A percentile compares a stretch with the other conserved stretches of the same genome.
Evolutionary conservation across 1,140 invertebrate genomes (phyloP).

Genomic region (Teleogryllus occipitalis): DNA sequence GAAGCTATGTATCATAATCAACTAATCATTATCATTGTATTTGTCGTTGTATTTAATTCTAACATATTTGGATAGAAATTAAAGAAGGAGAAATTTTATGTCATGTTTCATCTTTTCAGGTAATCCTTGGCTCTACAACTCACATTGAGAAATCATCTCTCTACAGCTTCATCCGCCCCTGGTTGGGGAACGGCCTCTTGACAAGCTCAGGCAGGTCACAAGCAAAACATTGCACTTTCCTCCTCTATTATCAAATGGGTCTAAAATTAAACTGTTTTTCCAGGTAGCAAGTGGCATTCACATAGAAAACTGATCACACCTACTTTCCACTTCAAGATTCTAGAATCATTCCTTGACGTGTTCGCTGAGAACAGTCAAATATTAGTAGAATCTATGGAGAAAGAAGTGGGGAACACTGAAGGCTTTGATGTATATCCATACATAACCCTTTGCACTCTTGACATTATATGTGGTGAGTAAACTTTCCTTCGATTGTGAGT

Average conservation of each 20-base stretch:
- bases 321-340: constrained; percentile 59
- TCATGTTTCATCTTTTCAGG: constrained; percentile 34
- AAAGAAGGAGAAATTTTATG: too few species aligned
- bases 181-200: constrained; percentile 71
- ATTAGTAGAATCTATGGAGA: constrained; percentile 53
- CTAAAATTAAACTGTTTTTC: not conserved
- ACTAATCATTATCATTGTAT: too few species aligned
- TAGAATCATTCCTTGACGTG: constrained; percentile 57
- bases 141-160: constrained; percentile 63
- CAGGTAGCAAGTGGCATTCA: constrained; percentile 48
- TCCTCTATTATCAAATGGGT: too few species aligned
- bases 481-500: not conserved
- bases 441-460: constrained; percentile 55
- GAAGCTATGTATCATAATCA: too few species aligned
- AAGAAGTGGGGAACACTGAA: constrained; percentile 43
- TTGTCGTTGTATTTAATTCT: too few species aligned
- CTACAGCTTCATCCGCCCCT: constrained; percentile 65
- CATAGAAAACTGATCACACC: constrained; percentile 56
- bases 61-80: too few species aligned
- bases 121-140: constrained; percentile 57
- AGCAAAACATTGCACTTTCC: too few species aligned
- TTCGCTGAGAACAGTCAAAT: constrained; percentile 67
- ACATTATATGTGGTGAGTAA: constrained; percentile 50
- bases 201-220: constrained; percentile 46
- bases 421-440: constrained; percentile 66